Conservation (phyloP, 2,888 invertebrate species). For the Melolontha melolontha region DNA sequence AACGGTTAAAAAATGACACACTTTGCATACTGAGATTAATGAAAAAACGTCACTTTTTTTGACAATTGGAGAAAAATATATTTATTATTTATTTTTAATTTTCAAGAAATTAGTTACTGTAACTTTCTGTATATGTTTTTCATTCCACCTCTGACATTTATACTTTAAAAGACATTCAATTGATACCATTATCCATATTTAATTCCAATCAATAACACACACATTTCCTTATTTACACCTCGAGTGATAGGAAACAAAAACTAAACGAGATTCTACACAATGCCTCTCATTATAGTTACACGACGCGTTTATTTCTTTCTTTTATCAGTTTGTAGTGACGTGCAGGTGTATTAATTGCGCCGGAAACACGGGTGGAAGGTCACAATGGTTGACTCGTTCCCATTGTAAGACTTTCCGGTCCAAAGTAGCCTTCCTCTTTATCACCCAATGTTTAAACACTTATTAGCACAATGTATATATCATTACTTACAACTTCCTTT, state of each 20-base stretch:
- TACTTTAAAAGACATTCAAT: no score
- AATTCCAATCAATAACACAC: neutral
- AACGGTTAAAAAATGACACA: no score
- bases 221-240: conserved; percentile 2
- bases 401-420: conserved; percentile 57
- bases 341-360: conserved; percentile 53
- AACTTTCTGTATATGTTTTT: no score
- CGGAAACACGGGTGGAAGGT: conserved; percentile 62
- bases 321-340: conserved; percentile 1
- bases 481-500: no score
- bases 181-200: no score
- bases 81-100: no score
- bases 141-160: no score
- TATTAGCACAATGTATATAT: neutral
- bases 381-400: conserved; percentile 55
- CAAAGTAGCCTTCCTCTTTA: conserved; percentile 10
- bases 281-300: no score
- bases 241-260: neutral
- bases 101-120: no score
- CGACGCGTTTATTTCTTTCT: neutral
- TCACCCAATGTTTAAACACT: neutral
- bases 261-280: neutral
- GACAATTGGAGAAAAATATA: no score
- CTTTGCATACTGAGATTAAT: no score
- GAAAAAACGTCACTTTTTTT: no score